Percentiles rank a stretch among this genome's conserved stretches.
Conservation (phyloP, 2,797 vertebrate species). For the Glyptemys insculpta region DNA sequence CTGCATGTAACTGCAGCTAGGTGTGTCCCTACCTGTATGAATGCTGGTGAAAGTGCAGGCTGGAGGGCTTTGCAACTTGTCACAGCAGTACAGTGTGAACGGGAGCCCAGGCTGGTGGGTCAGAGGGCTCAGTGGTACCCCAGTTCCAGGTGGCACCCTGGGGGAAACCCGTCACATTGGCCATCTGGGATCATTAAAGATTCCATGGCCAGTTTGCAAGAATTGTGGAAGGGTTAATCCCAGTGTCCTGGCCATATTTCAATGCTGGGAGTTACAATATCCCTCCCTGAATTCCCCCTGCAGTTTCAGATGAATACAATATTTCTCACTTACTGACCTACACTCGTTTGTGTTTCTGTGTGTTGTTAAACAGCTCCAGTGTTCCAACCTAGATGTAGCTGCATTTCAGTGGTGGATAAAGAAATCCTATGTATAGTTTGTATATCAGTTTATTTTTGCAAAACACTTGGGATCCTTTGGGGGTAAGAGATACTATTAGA, state of each 20-base stretch:
- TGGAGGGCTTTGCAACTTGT: too few relatives aligned
- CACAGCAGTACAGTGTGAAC: too few relatives aligned
- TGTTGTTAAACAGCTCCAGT: neutral
- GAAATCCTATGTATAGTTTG: neutral
- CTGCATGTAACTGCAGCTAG: too few relatives aligned
- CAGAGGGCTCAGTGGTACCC: too few relatives aligned
- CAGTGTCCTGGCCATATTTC: neutral
- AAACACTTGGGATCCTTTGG: neutral
- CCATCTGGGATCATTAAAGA: neutral
- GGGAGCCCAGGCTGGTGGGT: too few relatives aligned
- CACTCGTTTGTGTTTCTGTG: accelerated
- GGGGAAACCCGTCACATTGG: neutral
- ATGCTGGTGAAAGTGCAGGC: too few relatives aligned
- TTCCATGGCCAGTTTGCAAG: neutral
- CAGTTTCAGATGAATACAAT: accelerated
- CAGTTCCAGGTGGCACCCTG: too few relatives aligned
- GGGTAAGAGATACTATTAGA: neutral
- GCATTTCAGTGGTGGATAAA: neutral
- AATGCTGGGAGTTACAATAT: accelerated
- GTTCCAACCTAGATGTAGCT: neutral
- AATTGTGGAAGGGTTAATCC: neutral
- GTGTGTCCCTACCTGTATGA: too few relatives aligned
- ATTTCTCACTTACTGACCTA: accelerated
- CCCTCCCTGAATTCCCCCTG: accelerated
- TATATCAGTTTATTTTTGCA: neutral